These are phyloP conservation scores for Nasonia oneida DNA, from an alignment of 2,888 invertebrate species.

Conservation along the genomic window DNA sequence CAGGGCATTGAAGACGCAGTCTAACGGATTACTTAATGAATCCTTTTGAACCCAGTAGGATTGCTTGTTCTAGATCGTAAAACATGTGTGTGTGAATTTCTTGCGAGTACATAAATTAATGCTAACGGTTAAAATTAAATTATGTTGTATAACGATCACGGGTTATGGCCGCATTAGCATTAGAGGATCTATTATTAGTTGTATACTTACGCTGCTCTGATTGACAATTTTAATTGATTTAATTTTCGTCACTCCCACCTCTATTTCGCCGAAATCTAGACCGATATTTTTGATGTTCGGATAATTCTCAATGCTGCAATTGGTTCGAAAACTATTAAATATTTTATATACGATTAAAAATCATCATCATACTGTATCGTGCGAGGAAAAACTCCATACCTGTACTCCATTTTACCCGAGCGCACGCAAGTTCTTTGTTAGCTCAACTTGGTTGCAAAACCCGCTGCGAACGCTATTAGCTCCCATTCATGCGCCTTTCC, in stretches of 20 bases:
- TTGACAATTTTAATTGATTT: constrained; percentile 71
- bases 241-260: constrained; percentile 65
- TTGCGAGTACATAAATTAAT: no score
- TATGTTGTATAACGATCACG: neutral
- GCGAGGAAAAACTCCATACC: neutral
- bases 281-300: constrained; percentile 53
- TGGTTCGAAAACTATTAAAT: neutral
- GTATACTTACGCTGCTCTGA: constrained; percentile 67
- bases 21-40: constrained; percentile 73
- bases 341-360: neutral
- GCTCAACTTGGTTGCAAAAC: neutral
- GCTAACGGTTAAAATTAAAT: neutral
- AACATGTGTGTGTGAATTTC: neutral
- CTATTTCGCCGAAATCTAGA: constrained; percentile 69
- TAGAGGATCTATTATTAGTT: neutral
- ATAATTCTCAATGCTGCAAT: constrained; percentile 20
- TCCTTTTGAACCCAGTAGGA: constrained; percentile 71
- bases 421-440: neutral
- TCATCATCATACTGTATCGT: neutral
- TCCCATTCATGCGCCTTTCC: neutral
- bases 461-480: neutral
- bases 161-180: neutral
- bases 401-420: neutral
- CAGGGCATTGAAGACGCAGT: constrained; percentile 74
- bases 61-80: constrained; percentile 65